Evolutionary conservation across 1,140 invertebrate genomes (phyloP), one percentile per base, ranked within the genome.

Genomic region (Pteromalus puparum): DNA sequence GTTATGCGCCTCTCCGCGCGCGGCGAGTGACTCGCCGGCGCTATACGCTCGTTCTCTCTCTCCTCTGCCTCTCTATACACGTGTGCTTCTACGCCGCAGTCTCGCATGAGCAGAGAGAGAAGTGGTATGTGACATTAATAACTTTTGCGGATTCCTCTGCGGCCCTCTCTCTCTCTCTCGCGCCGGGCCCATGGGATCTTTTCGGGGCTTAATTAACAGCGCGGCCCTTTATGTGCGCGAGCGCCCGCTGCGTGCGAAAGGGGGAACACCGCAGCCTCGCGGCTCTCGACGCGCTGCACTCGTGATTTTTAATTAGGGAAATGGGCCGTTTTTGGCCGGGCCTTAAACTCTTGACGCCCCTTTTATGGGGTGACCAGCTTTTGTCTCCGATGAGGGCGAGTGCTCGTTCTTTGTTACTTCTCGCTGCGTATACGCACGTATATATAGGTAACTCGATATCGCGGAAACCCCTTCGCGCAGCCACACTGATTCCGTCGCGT

Each of bases 101-200:
- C 61, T 65, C 87, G 83, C 81, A 80, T 81, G 85, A 1, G 42
- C 28, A 48, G 53, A 34, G 38, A 74, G 76, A 74, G 77, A 84
- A n/a, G 76, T 30, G 46, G 42, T 67, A 73, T 84, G 83, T 80
- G 83, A 84, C 83, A 84, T 84, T 84, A 84, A 84, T 84, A 84
- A 84, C 83, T 84, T 80, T 77, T 21, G 38, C 82, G 67, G 82
- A 83, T 83, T 78, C 38, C 82, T 53, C 75, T 30, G 26, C n/a
- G 34, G 46, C 70, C n/a, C 46, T 80, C 78, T 13, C 24, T 53
- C 77, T 18, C 46, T 80, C 78, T 13, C 24, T 53, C 77, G 9
- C 42, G 38, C 38, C 28, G 42, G 53, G 24, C 48, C 48, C 81
- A 77, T 34, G 81, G 65, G 74, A 78, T 83, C 74, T 83, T 83